Percentiles rank a stretch among this genome's conserved stretches.
Conservation (phyloP, 2,888 invertebrate genomes). For the Pheosia gnoma region DNA sequence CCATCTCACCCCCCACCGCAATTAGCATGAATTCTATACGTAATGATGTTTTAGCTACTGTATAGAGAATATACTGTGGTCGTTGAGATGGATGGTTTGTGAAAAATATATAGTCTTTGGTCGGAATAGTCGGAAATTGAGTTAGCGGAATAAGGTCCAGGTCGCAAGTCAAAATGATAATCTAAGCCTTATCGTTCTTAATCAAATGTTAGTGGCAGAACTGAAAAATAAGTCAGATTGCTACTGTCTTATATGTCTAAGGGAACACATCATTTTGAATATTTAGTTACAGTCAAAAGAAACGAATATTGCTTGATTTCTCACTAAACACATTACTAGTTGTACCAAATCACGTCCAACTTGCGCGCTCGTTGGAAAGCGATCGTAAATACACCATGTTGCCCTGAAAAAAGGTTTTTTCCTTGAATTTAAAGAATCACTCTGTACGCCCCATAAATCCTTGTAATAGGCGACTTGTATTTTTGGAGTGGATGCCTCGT, state of each 20-base stretch:
- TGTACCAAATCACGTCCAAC: slow-evolving; percentile 43
- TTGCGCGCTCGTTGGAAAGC: slow-evolving; percentile 31
- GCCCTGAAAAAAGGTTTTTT: slow-evolving; percentile 50
- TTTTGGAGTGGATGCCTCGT: slow-evolving; percentile 21
- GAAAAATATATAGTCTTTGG: too few relatives aligned
- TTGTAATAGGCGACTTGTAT: slow-evolving; percentile 22
- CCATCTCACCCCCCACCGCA: slow-evolving; percentile 63
- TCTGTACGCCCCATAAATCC: slow-evolving; percentile 50
- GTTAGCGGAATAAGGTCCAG: too few relatives aligned
- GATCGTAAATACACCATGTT: slow-evolving; percentile 24
- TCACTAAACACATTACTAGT: neutral
- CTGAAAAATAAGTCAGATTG: too few relatives aligned
- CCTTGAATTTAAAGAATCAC: slow-evolving; percentile 50
- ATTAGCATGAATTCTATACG: slow-evolving; percentile 75
- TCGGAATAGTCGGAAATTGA: too few relatives aligned
- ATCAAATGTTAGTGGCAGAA: too few relatives aligned
- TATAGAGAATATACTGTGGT: neutral
- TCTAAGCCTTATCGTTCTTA: too few relatives aligned
- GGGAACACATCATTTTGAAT: too few relatives aligned
- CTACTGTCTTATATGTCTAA: too few relatives aligned
- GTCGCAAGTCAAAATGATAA: too few relatives aligned
- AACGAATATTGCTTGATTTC: neutral
- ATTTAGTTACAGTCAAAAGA: too few relatives aligned
- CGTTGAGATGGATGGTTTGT: neutral
- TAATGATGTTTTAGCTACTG: slow-evolving; percentile 4